These are phyloP conservation scores for Lepidochitona cinerea DNA, from an alignment of 2,888 invertebrate genomes.

Conservation along the genomic window DNA sequence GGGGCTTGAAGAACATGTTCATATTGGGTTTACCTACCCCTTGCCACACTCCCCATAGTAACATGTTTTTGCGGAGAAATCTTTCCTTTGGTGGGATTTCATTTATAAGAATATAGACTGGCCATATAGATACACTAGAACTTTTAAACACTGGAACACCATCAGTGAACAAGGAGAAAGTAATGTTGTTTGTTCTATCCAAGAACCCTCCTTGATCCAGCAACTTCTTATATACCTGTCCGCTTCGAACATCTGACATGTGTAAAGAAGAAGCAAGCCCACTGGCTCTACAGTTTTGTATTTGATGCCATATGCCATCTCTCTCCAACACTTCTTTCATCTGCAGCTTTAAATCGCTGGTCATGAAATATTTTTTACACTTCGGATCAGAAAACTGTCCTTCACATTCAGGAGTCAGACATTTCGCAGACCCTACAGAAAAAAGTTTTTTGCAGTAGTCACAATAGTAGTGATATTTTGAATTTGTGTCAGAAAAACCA, in stretches of 20 bases:
- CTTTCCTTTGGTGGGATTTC: conserved; percentile 23
- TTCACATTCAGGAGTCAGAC: background rate
- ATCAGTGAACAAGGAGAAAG: conserved; percentile 19
- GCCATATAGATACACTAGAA: conserved; percentile 29
- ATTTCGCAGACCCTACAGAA: background rate
- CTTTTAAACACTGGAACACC: too few species aligned
- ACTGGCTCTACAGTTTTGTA: background rate
- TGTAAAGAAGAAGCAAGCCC: background rate
- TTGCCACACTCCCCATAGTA: conserved; percentile 25
- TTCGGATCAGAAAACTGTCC: background rate
- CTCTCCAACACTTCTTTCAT: conserved; percentile 14
- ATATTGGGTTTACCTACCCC: conserved; percentile 30
- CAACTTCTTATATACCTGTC: conserved; percentile 18
- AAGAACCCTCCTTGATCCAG: conserved; percentile 20
- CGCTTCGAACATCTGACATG: background rate
- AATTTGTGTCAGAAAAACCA: background rate
- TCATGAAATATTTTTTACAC: conserved; percentile 12
- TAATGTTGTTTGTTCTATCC: background rate
- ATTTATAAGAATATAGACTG: conserved; percentile 27
- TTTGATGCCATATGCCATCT: conserved; percentile 7
- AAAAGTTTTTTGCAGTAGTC: background rate
- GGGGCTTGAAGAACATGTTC: conserved; percentile 26
- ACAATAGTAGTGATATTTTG: background rate
- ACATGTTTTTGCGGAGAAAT: conserved; percentile 23
- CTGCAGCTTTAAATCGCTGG: conserved; percentile 14